Evolutionary conservation across 1,140 invertebrate genomes (phyloP).

Genomic region (Atta cephalotes): DNA sequence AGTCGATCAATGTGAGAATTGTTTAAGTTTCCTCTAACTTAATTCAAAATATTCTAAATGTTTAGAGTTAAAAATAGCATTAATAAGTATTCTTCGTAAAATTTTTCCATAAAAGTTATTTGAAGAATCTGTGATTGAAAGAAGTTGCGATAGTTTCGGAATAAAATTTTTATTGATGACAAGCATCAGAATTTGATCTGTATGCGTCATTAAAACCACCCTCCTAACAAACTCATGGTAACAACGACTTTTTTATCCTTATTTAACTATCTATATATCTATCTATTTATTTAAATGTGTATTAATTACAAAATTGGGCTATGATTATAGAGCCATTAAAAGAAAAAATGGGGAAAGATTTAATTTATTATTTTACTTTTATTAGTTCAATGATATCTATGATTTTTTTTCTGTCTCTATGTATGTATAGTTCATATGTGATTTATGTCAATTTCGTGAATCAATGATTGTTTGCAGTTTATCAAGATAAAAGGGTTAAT

Average conservation of each 20-base stretch:
- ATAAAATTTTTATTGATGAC: conserved; percentile 50
- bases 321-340: conserved; percentile 31
- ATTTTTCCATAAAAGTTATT: neutral
- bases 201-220: conserved; percentile 79
- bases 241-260: conserved; percentile 53
- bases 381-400: neutral
- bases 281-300: conserved; percentile 25
- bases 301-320: conserved; percentile 43
- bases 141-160: conserved; percentile 33
- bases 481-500: conserved; percentile 9
- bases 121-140: conserved; percentile 34
- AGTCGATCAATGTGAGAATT: neutral
- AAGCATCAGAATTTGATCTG: conserved; percentile 65
- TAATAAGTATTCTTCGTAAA: neutral
- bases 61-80: neutral
- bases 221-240: conserved; percentile 74
- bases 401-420: neutral
- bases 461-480: neutral
- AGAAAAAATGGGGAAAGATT: conserved; percentile 1
- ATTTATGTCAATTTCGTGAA: conserved; percentile 13
- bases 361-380: neutral
- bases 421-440: neutral
- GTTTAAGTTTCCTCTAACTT: neutral
- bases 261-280: conserved; percentile 37
- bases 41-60: neutral